Evolutionary conservation across 92 coral and sea anemone species (phyloP), one percentile per base, ranked within the genome.

Genomic region (Muricea muricata): DNA sequence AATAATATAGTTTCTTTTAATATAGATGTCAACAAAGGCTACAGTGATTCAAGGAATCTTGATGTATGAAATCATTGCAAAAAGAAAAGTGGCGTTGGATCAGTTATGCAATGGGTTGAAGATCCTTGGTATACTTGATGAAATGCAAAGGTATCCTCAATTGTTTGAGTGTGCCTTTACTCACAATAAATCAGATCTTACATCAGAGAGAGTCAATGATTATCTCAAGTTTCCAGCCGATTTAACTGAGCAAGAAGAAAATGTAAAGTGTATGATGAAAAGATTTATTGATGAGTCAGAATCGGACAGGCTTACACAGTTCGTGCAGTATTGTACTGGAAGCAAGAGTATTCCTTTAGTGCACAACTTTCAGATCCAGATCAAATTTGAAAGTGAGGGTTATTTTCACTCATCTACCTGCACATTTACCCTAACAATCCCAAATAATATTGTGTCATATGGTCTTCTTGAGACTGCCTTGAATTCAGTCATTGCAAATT

Each of bases 251-350:
- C 80, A 79, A 57, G 61, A 89, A 65, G 81, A 82, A 75, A 81
- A 32, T 24, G 61, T 79, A 18, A 54, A 73, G 72, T 41, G 60
- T 68, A 89, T 85, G 89, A 48, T 85, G 26, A 80, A 65, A 46
- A 72, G 75, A 54, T 80, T 81, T 56, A 76, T 86, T 80, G 58
- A 54, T 52, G 82, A 75, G 72, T 82, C 89, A 82, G 24, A 56
- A 65, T 61, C 54, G 13, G 84, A 70, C 66, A 82, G 88, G 66
- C 76, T 90, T 67, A 69, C 41, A 86, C 83, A 86, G 82, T 85
- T 90, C 21, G 83, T 90, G 86, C 91, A 87, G 89, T 90, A 73
- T 45, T 87, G 93, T 41, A 73, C 93, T 65, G 91, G 89, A 34
- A 66, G 86, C 79, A 90, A 90, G 54, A 83, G 42, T 67, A 90